Conservation (phyloP, 2,113 vertebrate genomes). For the Acrocephalus arundinaceus region DNA sequence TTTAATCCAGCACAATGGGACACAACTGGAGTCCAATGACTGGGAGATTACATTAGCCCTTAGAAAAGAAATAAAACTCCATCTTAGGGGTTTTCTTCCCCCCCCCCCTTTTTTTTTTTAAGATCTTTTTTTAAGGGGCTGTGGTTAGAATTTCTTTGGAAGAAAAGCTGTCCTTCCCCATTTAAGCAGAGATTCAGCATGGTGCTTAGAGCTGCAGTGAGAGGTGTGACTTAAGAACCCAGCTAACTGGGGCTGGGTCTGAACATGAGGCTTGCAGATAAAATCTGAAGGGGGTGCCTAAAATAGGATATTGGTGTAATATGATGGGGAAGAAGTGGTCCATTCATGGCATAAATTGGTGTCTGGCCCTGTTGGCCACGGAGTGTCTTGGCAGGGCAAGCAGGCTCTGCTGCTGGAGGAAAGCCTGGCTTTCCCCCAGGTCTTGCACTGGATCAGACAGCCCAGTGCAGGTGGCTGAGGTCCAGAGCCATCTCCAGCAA, state of each 20-base stretch:
- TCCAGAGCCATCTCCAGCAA: background rate
- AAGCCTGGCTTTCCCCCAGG: fast-evolving
- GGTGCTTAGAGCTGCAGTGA: background rate
- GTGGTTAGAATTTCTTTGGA: background rate
- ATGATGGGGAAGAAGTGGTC: background rate
- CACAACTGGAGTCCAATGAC: background rate
- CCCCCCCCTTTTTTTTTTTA: background rate
- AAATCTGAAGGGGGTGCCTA: background rate
- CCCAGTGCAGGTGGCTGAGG: background rate
- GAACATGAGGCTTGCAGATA: background rate
- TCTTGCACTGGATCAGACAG: background rate
- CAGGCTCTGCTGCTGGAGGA: background rate
- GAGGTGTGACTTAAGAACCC: background rate
- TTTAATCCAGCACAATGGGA: background rate
- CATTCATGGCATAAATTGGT: fast-evolving
- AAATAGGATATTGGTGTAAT: background rate
- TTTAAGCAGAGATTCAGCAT: background rate
- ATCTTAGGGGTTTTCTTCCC: background rate
- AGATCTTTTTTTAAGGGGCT: background rate
- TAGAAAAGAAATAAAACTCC: background rate
- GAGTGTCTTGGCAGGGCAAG: background rate
- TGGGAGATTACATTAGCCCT: background rate
- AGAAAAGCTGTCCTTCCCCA: background rate
- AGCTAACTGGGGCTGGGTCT: background rate
- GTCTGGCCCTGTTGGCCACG: background rate